Evolutionary conservation across 2,797 vertebrate species (phyloP).

Genomic region (Manis crassicaudata): DNA sequence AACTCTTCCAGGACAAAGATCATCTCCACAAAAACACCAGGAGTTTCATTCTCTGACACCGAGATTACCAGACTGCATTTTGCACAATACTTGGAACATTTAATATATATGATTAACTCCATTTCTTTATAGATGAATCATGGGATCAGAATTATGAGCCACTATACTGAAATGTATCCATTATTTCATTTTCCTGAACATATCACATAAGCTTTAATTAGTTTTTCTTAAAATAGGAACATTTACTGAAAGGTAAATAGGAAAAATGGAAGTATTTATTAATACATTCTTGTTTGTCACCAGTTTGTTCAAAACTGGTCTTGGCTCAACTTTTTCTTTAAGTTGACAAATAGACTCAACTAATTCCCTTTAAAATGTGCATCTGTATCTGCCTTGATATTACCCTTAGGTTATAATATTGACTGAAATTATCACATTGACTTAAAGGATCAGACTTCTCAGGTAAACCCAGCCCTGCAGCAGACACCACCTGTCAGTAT

Average conservation of each 20-base stretch:
- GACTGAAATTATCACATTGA: neutral
- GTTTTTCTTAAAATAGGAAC: slow-evolving; percentile 33
- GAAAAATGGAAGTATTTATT: neutral
- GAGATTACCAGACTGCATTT: neutral
- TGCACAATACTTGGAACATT: neutral
- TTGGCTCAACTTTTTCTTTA: slow-evolving; percentile 31
- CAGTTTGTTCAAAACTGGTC: neutral
- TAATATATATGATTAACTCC: slow-evolving; percentile 61
- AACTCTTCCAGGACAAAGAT: slow-evolving; percentile 64
- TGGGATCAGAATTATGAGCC: slow-evolving; percentile 37
- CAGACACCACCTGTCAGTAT: neutral
- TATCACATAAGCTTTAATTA: neutral
- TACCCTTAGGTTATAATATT: neutral
- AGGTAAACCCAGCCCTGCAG: slow-evolving; percentile 41
- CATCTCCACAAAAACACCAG: slow-evolving; percentile 32
- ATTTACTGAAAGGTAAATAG: neutral
- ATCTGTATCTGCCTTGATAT: slow-evolving; percentile 1
- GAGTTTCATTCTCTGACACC: slow-evolving; percentile 42
- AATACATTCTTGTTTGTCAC: slow-evolving; percentile 36
- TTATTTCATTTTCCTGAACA: slow-evolving; percentile 41
- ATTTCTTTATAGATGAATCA: slow-evolving; percentile 53
- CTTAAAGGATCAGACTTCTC: slow-evolving; percentile 39
- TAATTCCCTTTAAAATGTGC: neutral
- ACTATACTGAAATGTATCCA: neutral
- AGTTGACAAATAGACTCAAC: neutral